A percentile compares a stretch with the other conserved stretches of the same genome.
Conservation (phyloP, 2,113 vertebrate species). For the Castor canadensis region DNA sequence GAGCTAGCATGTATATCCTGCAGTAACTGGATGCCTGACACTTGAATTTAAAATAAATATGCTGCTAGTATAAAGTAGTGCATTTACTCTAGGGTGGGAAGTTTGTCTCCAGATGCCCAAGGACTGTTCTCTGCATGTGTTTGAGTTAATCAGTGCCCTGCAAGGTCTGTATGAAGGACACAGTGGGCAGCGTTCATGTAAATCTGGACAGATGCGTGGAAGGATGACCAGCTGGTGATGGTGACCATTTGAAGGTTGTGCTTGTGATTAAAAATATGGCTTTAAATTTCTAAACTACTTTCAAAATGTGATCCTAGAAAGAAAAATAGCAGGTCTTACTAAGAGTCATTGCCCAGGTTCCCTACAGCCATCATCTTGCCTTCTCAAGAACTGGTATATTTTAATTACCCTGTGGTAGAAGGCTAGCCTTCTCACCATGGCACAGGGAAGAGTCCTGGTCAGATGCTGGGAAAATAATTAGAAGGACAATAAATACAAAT, state of each 20-base stretch:
- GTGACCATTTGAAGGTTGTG: too few species aligned
- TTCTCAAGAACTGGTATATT: background rate
- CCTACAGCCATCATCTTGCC: background rate
- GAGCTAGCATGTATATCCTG: fast-evolving
- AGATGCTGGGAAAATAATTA: constrained; percentile 73
- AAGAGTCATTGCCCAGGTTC: background rate
- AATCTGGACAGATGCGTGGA: background rate
- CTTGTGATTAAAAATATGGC: background rate
- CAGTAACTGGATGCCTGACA: fast-evolving
- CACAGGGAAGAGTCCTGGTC: background rate
- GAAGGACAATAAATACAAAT: constrained; percentile 74
- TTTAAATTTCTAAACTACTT: background rate
- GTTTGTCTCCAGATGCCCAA: background rate
- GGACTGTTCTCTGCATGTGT: background rate
- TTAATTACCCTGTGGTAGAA: background rate
- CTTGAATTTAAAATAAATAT: fast-evolving
- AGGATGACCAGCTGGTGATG: fast-evolving
- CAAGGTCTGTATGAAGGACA: too few species aligned
- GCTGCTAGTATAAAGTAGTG: too few species aligned
- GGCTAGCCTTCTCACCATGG: background rate
- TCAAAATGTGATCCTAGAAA: background rate
- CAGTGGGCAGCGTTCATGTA: fast-evolving
- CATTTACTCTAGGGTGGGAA: background rate
- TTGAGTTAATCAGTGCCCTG: background rate
- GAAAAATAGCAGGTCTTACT: background rate